A percentile compares a stretch with the other conserved stretches of the same genome.
These are phyloP conservation scores for Talpa occidentalis DNA, from an alignment of 2,113 vertebrate genomes.

Conservation along the genomic window DNA sequence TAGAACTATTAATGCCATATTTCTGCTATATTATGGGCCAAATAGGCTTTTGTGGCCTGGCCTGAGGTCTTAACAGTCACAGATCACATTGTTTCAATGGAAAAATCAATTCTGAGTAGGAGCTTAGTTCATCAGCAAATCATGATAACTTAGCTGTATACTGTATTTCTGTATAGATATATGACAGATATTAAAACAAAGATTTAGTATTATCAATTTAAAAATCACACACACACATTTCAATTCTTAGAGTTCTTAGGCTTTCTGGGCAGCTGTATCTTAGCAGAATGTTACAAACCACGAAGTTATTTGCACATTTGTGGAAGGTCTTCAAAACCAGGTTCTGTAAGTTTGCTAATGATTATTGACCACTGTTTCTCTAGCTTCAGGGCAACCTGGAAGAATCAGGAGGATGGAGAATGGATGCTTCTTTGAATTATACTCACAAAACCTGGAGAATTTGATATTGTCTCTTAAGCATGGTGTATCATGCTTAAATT, in stretches of 20 bases:
- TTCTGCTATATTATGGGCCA: neutral
- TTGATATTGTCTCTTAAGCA: neutral
- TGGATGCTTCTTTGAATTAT: neutral
- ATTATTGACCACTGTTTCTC: neutral
- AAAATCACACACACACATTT: neutral
- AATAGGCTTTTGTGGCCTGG: neutral
- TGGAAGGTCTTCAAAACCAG: neutral
- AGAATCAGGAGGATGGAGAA: neutral
- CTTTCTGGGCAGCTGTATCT: neutral
- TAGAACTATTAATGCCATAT: neutral
- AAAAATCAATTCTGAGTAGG: conserved; percentile 69
- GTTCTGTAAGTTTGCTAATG: neutral
- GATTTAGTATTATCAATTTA: conserved; percentile 54
- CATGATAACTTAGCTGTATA: neutral
- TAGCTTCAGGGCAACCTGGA: neutral
- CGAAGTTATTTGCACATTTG: neutral
- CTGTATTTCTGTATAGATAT: neutral
- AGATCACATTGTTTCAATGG: conserved; percentile 53
- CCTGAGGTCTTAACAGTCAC: neutral
- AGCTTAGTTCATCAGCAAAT: conserved; percentile 52
- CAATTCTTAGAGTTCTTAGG: neutral
- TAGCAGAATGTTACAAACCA: neutral
- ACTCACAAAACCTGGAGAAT: neutral
- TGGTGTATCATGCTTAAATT: neutral
- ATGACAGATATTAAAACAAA: conserved; percentile 9